Evolutionary conservation across 1,140 invertebrate species (phyloP).

Genomic region (Eubasilissa regina): DNA sequence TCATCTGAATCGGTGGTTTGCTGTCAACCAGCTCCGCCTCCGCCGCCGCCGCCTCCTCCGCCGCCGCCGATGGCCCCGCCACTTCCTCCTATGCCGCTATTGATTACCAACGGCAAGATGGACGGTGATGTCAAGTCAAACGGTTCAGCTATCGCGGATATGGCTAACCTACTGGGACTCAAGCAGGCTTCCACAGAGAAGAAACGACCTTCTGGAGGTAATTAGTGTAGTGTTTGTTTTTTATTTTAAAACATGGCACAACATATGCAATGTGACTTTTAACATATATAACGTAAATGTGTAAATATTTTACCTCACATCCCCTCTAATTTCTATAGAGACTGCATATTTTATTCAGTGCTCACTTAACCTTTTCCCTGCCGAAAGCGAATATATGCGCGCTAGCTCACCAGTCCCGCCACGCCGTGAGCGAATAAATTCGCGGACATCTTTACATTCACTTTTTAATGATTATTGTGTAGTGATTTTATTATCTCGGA

Average conservation of each 20-base stretch:
- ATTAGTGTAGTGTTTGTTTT: not conserved
- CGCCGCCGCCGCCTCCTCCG: constrained; percentile 67
- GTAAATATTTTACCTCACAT: too few relatives aligned
- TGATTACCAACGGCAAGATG: constrained; percentile 61
- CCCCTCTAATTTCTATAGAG: too few relatives aligned
- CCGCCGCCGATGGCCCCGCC: constrained; percentile 63
- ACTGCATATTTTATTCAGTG: too few relatives aligned
- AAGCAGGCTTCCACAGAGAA: constrained; percentile 67
- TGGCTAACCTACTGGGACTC: constrained; percentile 76
- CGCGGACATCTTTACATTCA: too few relatives aligned
- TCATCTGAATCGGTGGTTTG: not conserved
- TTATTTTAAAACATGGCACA: not conserved
- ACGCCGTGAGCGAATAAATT: too few relatives aligned
- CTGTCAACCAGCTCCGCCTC: constrained; percentile 58
- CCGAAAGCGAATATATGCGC: too few relatives aligned
- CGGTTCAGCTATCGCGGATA: constrained; percentile 70
- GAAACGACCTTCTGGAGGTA: constrained; percentile 64
- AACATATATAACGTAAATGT: too few relatives aligned
- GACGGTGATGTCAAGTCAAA: constrained; percentile 59
- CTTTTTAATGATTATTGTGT: too few relatives aligned
- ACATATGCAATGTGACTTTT: too few relatives aligned
- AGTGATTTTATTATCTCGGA: too few relatives aligned
- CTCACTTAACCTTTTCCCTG: too few relatives aligned
- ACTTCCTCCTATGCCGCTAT: constrained; percentile 50
- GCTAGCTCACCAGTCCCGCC: too few relatives aligned